Conservation (phyloP, 2,888 invertebrate species). For the Elmis aenea region DNA sequence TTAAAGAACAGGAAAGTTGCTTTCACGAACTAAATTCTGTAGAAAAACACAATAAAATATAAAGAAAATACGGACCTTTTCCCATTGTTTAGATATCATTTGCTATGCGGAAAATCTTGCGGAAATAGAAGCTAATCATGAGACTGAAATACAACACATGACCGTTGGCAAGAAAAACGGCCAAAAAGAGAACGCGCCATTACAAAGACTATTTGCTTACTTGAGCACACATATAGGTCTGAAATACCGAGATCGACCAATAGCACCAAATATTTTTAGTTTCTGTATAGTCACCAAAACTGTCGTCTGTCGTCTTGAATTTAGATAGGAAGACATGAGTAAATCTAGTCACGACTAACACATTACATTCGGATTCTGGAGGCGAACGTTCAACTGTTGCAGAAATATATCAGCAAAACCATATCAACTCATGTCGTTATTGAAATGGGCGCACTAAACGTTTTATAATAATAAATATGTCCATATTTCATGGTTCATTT, state of each 20-base stretch:
- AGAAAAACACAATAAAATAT: too few species aligned
- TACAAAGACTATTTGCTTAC: constrained; percentile 31
- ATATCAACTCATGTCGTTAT: constrained; percentile 36
- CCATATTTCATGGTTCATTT: too few species aligned
- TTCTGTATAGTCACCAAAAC: constrained; percentile 22
- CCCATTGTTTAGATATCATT: constrained; percentile 33
- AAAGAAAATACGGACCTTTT: too few species aligned
- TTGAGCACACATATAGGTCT: constrained; percentile 28
- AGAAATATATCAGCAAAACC: constrained; percentile 38
- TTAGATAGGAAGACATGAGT: constrained; percentile 23
- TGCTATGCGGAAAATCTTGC: constrained; percentile 31
- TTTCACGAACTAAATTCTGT: too few species aligned
- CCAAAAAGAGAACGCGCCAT: constrained; percentile 15
- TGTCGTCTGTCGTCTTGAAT: constrained; percentile 23
- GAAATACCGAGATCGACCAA: constrained; percentile 19
- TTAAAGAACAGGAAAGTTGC: too few species aligned
- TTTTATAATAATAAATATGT: constrained; percentile 20
- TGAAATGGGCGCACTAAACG: constrained; percentile 31
- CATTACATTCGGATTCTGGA: constrained; percentile 40
- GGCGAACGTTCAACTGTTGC: constrained; percentile 40
- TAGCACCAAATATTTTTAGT: constrained; percentile 28
- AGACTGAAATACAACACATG: constrained; percentile 21
- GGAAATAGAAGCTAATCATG: constrained; percentile 27
- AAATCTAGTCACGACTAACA: constrained; percentile 35
- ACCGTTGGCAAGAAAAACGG: constrained; percentile 13